Conservation (phyloP, 92 coral and sea anemone genomes). For the Actinernus sp. region DNA sequence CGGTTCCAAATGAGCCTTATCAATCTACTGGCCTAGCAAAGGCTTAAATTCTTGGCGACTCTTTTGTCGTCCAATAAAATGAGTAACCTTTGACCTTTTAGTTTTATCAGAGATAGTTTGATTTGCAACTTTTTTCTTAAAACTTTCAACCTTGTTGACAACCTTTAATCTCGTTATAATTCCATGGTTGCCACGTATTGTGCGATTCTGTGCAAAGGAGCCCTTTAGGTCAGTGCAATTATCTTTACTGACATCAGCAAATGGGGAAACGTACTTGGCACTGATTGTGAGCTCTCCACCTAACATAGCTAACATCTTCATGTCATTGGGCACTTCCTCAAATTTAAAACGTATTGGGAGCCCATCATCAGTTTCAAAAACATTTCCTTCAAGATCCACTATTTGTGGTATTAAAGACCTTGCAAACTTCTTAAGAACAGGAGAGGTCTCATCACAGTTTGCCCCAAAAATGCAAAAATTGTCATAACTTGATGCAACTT, state of each 20-base stretch:
- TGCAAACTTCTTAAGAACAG: conserved; percentile 52
- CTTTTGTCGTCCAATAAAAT: conserved; percentile 49
- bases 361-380: conserved; percentile 27
- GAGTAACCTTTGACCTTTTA: conserved; percentile 57
- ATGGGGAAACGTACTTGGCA: conserved; percentile 52
- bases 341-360: conserved; percentile 23
- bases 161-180: conserved; percentile 27
- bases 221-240: conserved; percentile 46
- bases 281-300: conserved; percentile 55
- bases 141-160: conserved; percentile 31
- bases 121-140: conserved; percentile 14
- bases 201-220: conserved; percentile 21
- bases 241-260: conserved; percentile 33
- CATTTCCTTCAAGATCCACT: conserved; percentile 38
- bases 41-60: conserved; percentile 59
- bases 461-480: conserved; percentile 70
- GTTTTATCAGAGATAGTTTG: conserved; percentile 21
- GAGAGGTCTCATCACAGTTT: conserved; percentile 71
- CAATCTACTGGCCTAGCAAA: conserved; percentile 31
- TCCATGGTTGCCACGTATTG: conserved; percentile 29
- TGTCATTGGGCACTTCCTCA: conserved; percentile 47
- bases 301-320: conserved; percentile 25
- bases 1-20: conserved; percentile 52
- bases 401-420: conserved; percentile 51
- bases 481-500: conserved; percentile 44